These are phyloP conservation scores for Eristalis intricaria DNA, from an alignment of 2,888 invertebrate genomes.

Conservation along the genomic window DNA sequence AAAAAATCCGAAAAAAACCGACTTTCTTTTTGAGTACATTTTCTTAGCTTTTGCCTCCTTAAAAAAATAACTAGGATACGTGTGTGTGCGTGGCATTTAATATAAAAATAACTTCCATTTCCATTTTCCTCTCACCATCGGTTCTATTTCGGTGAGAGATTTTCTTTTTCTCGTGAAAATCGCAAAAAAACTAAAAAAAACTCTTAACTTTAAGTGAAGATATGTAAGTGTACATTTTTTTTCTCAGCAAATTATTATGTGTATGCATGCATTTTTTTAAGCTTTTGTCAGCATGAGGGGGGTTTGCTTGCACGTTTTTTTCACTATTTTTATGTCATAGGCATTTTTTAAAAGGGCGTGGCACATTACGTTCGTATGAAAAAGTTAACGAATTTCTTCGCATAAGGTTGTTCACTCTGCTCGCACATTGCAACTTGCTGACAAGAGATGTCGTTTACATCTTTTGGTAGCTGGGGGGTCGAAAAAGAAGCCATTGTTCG, in stretches of 20 bases:
- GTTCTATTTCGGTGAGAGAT: background rate
- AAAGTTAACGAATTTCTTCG: too few species aligned
- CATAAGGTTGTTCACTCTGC: too few species aligned
- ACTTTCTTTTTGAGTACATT: background rate
- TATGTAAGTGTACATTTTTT: constrained; percentile 53
- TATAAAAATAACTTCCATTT: constrained; percentile 12
- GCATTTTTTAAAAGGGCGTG: constrained; percentile 40
- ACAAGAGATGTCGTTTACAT: too few species aligned
- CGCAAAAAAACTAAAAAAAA: background rate
- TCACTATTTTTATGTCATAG: background rate
- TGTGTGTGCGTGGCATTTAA: constrained; percentile 64
- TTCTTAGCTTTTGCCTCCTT: constrained; percentile 39
- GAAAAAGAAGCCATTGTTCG: too few species aligned
- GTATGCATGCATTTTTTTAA: constrained; percentile 8
- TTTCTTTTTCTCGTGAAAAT: constrained; percentile 22
- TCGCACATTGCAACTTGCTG: too few species aligned
- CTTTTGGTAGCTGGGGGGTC: too few species aligned
- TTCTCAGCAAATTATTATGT: background rate
- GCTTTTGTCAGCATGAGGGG: constrained; percentile 8
- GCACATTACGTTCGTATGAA: constrained; percentile 11
- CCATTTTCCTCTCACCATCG: background rate
- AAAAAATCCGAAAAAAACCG: constrained; percentile 35
- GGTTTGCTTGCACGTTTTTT: background rate
- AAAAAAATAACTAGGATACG: constrained; percentile 30
- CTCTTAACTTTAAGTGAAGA: constrained; percentile 43